Evolutionary conservation across 2,888 invertebrate species (phyloP).

Genomic region (Drosophila lacicola): DNA sequence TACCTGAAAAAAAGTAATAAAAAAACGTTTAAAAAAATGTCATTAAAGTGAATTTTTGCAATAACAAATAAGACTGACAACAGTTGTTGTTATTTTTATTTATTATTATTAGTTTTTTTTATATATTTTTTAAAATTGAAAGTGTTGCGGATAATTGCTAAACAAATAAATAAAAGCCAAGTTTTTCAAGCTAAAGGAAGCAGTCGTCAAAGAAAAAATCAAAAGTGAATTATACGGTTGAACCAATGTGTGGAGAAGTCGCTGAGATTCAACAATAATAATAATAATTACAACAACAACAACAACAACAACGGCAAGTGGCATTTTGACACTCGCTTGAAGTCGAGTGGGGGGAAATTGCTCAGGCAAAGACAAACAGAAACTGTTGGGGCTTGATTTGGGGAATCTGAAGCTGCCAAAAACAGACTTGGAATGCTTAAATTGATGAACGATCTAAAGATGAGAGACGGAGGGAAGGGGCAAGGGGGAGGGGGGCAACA

Average conservation of each 20-base stretch:
- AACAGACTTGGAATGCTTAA: slow-evolving; percentile 32
- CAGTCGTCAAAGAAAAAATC: slow-evolving; percentile 44
- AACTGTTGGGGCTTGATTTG: slow-evolving; percentile 34
- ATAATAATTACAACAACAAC: slow-evolving; percentile 17
- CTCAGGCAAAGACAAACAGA: slow-evolving; percentile 47
- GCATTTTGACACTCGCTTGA: slow-evolving; percentile 55
- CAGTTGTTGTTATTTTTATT: slow-evolving; percentile 5
- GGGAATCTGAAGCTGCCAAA: slow-evolving; percentile 10
- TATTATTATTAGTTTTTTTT: slow-evolving; percentile 4
- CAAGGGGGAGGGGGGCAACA: not conserved
- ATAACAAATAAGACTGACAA: not conserved
- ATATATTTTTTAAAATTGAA: slow-evolving; percentile 31
- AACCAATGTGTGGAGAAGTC: slow-evolving; percentile 39
- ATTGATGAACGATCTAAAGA: slow-evolving; percentile 25
- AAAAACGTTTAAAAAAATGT: slow-evolving; percentile 37
- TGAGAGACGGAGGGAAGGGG: not conserved
- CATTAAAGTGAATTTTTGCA: slow-evolving; percentile 48
- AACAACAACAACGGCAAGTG: slow-evolving; percentile 22
- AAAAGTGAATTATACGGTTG: slow-evolving; percentile 49
- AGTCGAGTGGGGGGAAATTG: slow-evolving; percentile 24
- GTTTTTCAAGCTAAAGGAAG: slow-evolving; percentile 41
- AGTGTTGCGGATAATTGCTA: slow-evolving; percentile 61
- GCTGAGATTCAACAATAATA: slow-evolving; percentile 29
- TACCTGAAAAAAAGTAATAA: slow-evolving; percentile 53
- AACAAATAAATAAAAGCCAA: slow-evolving; percentile 56